Percentiles rank a stretch among this genome's conserved stretches.
phyloP scores from a whole-genome alignment of 1,140 invertebrate species.

The Drosophila sturtevanti region DNA sequence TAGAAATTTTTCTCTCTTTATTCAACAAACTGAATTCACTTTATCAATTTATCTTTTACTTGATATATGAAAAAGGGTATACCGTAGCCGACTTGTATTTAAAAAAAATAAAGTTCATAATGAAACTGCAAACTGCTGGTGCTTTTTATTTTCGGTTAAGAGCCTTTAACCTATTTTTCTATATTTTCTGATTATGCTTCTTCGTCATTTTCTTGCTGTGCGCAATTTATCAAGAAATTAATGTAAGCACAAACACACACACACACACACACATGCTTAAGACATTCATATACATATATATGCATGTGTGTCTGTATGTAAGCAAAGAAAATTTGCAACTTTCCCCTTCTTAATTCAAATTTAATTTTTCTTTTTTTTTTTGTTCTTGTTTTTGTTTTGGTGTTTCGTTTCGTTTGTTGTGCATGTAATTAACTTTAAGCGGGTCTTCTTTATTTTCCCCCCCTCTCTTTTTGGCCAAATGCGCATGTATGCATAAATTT shows the following conservation, averaged over 20 bases:
- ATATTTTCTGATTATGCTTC: constrained; percentile 13
- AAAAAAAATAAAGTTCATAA: not conserved
- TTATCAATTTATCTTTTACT: no score
- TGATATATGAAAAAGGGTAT: constrained; percentile 3
- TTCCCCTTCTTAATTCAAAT: constrained; percentile 31
- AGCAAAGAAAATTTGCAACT: constrained; percentile 68
- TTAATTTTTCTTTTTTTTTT: constrained; percentile 4
- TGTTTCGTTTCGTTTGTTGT: constrained; percentile 37
- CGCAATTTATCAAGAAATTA: constrained; percentile 77
- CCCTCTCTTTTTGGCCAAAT: constrained; percentile 44
- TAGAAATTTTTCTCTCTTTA: not conserved
- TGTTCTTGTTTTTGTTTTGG: constrained; percentile 4
- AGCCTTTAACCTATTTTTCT: constrained; percentile 75
- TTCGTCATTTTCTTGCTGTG: constrained; percentile 46
- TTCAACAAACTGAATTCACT: no score
- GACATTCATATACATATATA: not conserved
- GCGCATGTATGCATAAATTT: no score
- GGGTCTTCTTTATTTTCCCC: constrained; percentile 43
- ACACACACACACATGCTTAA: constrained; percentile 15
- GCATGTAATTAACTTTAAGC: constrained; percentile 75
- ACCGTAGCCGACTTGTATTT: not conserved
- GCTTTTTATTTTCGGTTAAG: constrained; percentile 37
- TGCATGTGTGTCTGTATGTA: constrained; percentile 16
- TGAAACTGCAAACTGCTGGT: constrained; percentile 5
- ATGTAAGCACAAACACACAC: constrained; percentile 58